Conservation (phyloP, 2,888 invertebrate genomes). For the Agonopterix heracliana region DNA sequence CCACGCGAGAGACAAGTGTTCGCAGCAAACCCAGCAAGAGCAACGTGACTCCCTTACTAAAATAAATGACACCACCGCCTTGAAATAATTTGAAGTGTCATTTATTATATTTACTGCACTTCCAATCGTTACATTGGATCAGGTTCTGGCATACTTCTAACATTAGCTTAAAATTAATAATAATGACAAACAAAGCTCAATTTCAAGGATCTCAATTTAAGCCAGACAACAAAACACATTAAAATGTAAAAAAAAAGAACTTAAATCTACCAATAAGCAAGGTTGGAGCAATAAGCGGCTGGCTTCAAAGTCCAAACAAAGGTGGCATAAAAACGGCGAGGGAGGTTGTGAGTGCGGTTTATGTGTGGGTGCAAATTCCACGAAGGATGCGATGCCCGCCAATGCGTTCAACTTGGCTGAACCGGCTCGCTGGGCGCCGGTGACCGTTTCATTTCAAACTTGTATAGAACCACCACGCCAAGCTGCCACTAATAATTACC, state of each 20-base stretch:
- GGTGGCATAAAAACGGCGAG: conserved; percentile 28
- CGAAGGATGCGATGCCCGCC: conserved; percentile 55
- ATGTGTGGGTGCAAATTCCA: conserved; percentile 67
- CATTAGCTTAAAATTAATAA: too few relatives aligned
- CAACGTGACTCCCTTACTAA: too few relatives aligned
- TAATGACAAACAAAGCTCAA: too few relatives aligned
- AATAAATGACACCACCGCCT: too few relatives aligned
- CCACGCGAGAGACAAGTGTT: too few relatives aligned
- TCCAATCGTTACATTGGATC: too few relatives aligned
- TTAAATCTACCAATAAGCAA: neutral
- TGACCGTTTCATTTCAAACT: conserved; percentile 49
- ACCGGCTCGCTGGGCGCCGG: conserved; percentile 27
- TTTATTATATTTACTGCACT: too few relatives aligned
- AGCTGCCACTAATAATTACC: neutral
- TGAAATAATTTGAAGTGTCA: too few relatives aligned
- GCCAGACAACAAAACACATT: too few relatives aligned
- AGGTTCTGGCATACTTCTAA: too few relatives aligned
- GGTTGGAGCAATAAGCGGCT: conserved; percentile 11
- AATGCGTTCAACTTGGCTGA: conserved; percentile 51
- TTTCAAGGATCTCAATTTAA: too few relatives aligned
- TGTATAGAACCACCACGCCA: conserved; percentile 12
- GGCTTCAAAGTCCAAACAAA: conserved; percentile 25
- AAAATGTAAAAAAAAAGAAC: neutral
- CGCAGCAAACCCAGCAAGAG: too few relatives aligned
- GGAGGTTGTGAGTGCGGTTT: conserved; percentile 31